Evolutionary conservation across 1,140 invertebrate species (phyloP).

Genomic region (Drosophila cardini): DNA sequence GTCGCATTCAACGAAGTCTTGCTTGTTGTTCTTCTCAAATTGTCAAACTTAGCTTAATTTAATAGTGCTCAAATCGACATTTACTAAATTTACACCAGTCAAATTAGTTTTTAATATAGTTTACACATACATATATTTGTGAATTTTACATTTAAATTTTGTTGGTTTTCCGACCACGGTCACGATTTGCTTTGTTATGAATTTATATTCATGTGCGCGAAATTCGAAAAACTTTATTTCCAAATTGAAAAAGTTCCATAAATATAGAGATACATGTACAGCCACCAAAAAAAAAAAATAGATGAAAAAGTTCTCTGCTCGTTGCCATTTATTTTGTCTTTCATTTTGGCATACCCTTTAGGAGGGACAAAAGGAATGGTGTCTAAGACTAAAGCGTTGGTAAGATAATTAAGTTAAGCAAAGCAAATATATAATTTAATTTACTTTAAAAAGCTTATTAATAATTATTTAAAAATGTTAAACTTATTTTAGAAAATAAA

Average conservation of each 20-base stretch:
- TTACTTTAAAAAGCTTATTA: too few species aligned
- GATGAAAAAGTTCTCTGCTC: constrained; percentile 65
- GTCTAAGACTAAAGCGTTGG: too few species aligned
- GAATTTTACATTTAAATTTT: constrained; percentile 46
- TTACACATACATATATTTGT: constrained; percentile 47
- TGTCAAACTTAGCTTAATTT: constrained; percentile 40
- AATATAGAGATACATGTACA: constrained; percentile 75
- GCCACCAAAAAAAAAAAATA: constrained; percentile 26
- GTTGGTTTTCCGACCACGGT: constrained; percentile 42
- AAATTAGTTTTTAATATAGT: constrained; percentile 73
- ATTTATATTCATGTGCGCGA: constrained; percentile 68
- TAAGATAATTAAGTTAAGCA: neutral
- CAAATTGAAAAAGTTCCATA: constrained; percentile 83
- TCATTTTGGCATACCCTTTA: constrained; percentile 22
- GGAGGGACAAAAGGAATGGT: neutral
- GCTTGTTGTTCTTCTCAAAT: neutral
- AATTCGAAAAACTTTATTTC: constrained; percentile 77
- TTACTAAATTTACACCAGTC: constrained; percentile 59
- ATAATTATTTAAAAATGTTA: too few species aligned
- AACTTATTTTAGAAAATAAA: too few species aligned
- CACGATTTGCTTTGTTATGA: constrained; percentile 78
- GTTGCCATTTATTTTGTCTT: constrained; percentile 37
- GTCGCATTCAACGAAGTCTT: neutral
- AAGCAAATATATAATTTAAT: too few species aligned
- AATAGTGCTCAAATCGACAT: constrained; percentile 54